Conservation (phyloP, 2,113 vertebrate species). For the Phrynosoma blainvillii region DNA sequence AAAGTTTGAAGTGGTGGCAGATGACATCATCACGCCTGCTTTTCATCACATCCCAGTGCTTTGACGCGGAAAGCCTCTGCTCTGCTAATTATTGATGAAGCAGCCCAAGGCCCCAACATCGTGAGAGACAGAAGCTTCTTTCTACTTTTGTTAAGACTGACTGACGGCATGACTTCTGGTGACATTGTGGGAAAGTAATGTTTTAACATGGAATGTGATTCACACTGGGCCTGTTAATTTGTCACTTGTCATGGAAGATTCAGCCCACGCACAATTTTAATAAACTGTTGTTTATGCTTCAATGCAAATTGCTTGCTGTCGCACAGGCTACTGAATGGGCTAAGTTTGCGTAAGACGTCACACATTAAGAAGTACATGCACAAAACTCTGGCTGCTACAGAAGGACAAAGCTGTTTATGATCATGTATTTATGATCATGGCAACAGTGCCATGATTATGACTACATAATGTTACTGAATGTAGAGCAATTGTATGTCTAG, state of each 20-base stretch:
- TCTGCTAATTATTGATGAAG: not conserved
- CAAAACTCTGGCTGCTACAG: not conserved
- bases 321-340: slow-evolving; percentile 28
- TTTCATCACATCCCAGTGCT: not conserved
- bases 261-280: slow-evolving; percentile 15
- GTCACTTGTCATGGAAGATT: slow-evolving; percentile 7
- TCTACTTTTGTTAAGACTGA: fast-evolving
- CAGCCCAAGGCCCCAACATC: not conserved
- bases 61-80: not conserved
- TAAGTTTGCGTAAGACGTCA: slow-evolving; percentile 57
- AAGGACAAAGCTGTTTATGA: slow-evolving; percentile 28
- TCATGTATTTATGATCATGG: not conserved
- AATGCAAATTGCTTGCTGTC: slow-evolving; percentile 34
- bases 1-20: not conserved
- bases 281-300: slow-evolving; percentile 1
- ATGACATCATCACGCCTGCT: not conserved
- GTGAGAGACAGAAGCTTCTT: not conserved
- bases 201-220: slow-evolving; percentile 9
- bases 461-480: too few relatives aligned
- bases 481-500: too few relatives aligned
- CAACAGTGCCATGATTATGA: too few relatives aligned
- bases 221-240: not conserved
- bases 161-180: fast-evolving
- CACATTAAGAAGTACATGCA: slow-evolving; percentile 13
- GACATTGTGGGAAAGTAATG: slow-evolving; percentile 22